A percentile compares a stretch with the other conserved stretches of the same genome.
phyloP scores from a whole-genome alignment of 2,888 invertebrate genomes.

The Imbricaverruca yamaguchii region DNA sequence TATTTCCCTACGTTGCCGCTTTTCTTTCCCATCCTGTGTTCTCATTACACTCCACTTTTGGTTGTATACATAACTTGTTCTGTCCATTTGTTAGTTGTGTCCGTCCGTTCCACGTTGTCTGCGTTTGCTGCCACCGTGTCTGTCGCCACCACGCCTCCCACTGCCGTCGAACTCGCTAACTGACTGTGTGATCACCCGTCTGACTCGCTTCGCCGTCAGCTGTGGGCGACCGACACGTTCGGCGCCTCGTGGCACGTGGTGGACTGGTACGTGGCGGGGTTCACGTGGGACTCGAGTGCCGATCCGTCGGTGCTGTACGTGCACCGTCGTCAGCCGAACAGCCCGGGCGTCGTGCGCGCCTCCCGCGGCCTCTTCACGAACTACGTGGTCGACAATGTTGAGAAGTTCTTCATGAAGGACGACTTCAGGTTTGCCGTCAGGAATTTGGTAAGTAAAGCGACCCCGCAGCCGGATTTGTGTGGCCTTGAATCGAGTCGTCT shows the following conservation, averaged over 20 bases:
- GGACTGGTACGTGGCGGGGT: conserved; percentile 66
- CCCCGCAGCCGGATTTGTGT: no score
- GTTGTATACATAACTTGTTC: no score
- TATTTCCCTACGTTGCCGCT: no score
- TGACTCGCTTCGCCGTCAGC: conserved; percentile 44
- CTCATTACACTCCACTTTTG: no score
- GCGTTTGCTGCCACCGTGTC: no score
- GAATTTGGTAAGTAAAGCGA: conserved; percentile 50
- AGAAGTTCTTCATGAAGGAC: conserved; percentile 72
- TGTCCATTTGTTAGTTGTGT: no score
- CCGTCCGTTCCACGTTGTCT: no score
- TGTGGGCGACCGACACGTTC: conserved; percentile 67
- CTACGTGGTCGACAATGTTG: conserved; percentile 53
- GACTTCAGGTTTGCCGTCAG: conserved; percentile 79
- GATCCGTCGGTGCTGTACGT: conserved; percentile 48
- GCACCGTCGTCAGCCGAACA: conserved; percentile 2
- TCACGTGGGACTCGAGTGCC: conserved; percentile 54
- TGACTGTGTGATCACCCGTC: no score
- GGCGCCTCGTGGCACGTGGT: conserved; percentile 62
- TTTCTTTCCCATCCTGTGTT: no score
- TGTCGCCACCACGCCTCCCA: no score
- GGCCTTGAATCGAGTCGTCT: no score
- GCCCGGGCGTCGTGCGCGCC: conserved; percentile 7
- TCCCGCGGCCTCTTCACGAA: neutral
- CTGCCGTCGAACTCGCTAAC: no score